Evolutionary conservation across 92 coral and sea anemone genomes (phyloP).

Genomic region (Palythoa grandiflora): DNA sequence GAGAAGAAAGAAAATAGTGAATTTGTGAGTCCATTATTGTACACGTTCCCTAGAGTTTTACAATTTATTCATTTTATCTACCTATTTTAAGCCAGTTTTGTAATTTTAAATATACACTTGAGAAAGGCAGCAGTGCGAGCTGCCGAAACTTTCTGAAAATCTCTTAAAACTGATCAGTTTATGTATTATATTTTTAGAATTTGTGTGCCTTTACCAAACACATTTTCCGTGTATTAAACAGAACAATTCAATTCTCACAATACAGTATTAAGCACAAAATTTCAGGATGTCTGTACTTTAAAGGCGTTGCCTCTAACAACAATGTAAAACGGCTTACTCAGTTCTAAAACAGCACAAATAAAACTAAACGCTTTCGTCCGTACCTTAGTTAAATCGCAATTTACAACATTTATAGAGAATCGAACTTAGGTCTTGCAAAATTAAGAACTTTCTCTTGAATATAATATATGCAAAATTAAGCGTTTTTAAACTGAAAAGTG

Average conservation of each 20-base stretch:
- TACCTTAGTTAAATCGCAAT: not conserved
- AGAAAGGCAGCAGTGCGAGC: too few species aligned
- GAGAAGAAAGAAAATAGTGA: not conserved
- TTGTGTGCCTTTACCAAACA: not conserved
- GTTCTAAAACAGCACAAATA: not conserved
- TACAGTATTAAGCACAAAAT: not conserved
- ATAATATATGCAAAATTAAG: conserved; percentile 11
- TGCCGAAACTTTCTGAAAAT: not conserved
- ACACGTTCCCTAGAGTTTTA: too few species aligned
- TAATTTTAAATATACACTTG: too few species aligned
- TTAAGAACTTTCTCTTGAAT: not conserved
- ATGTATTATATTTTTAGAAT: too few species aligned
- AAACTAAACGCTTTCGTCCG: not conserved
- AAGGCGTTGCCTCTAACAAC: not conserved
- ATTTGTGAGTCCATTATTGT: not conserved
- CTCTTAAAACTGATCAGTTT: too few species aligned
- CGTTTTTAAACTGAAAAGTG: not conserved
- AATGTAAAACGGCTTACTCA: not conserved
- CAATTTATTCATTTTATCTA: too few species aligned
- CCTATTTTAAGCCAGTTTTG: too few species aligned
- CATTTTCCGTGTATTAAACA: not conserved
- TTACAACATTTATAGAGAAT: too few species aligned
- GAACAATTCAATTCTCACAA: not conserved
- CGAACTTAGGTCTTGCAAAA: too few species aligned
- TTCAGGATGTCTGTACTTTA: not conserved